Conservation (phyloP, 92 coral and sea anemone genomes). For the Isaurus tuberculatus region DNA sequence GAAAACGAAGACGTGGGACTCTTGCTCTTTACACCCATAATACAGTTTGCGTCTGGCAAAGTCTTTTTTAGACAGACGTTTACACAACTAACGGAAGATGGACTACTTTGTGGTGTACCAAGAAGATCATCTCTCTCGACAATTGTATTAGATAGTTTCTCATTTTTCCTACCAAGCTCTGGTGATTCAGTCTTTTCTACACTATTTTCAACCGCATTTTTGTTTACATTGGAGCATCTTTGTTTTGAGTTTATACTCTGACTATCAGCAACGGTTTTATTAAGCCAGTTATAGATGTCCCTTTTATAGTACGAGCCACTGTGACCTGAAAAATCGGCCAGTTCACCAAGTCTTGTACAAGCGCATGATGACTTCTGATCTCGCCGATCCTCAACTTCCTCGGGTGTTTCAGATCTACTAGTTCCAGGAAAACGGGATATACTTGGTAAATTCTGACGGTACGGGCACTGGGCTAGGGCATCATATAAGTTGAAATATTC, state of each 20-base stretch:
- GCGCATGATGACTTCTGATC: conserved; percentile 16
- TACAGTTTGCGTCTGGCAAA: neutral
- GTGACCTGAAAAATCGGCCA: conserved; percentile 15
- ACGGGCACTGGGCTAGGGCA: conserved; percentile 82
- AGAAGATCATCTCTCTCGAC: neutral
- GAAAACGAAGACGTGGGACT: neutral
- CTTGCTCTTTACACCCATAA: neutral
- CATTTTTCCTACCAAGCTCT: neutral
- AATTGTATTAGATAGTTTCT: neutral
- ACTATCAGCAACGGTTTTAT: neutral
- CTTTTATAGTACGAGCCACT: neutral
- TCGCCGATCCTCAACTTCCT: neutral
- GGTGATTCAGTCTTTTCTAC: neutral
- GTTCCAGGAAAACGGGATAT: neutral
- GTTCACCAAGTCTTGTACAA: conserved; percentile 40
- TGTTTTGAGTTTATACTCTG: neutral
- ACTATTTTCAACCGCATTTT: neutral
- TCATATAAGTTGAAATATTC: conserved; percentile 71
- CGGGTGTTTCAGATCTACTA: neutral
- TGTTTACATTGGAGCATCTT: neutral
- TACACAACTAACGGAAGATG: neutral
- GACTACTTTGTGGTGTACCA: neutral
- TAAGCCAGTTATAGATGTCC: neutral
- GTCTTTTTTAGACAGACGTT: neutral
- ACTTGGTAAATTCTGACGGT: conserved; percentile 55